Evolutionary conservation across 2,888 invertebrate genomes (phyloP).

Genomic region (Monoplex corrugatus): DNA sequence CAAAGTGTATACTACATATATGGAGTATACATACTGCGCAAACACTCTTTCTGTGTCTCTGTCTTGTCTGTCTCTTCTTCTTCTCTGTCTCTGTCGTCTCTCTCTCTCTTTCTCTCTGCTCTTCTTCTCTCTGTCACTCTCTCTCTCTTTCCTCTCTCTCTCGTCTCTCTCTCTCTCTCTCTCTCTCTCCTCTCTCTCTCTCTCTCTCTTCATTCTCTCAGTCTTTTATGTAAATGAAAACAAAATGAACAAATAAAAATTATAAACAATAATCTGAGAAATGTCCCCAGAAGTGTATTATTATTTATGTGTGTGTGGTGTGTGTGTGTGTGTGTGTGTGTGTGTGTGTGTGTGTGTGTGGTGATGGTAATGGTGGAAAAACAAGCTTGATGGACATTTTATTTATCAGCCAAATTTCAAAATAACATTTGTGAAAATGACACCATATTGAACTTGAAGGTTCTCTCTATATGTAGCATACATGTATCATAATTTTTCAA

Average conservation of each 20-base stretch:
- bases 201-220: constrained; percentile 29
- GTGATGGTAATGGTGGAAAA: no score
- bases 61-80: background rate
- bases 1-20: no score
- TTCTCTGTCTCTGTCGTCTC: background rate
- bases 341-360: background rate
- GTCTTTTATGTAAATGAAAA: background rate
- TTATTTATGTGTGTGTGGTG: background rate
- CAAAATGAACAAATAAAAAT: no score
- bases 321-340: constrained; percentile 3
- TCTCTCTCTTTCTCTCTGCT: background rate
- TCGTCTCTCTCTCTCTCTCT: constrained; percentile 11
- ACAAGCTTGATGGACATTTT: no score
- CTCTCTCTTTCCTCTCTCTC: background rate
- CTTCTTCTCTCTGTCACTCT: background rate
- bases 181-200: constrained; percentile 33
- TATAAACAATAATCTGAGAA: background rate
- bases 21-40: no score
- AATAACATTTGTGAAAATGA: no score
- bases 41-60: background rate
- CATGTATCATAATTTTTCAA: no score
- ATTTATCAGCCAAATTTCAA: no score
- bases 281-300: no score
- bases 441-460: no score
- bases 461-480: no score